These are phyloP conservation scores for Leucoraja ocellata DNA, from an alignment of 2,797 vertebrate genomes.

Conservation along the genomic window DNA sequence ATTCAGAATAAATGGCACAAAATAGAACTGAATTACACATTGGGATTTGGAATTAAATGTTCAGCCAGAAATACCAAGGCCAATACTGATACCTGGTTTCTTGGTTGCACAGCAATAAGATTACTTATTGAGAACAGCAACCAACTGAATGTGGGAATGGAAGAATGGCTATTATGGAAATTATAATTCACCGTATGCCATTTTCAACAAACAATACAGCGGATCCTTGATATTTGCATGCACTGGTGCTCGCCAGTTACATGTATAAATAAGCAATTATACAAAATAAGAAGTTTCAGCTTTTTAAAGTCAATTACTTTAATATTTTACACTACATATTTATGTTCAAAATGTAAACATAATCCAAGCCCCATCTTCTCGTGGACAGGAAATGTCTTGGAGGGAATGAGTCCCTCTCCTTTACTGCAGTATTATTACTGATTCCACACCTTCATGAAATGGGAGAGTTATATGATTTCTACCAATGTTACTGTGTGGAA, in stretches of 20 bases:
- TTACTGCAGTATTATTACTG: background rate
- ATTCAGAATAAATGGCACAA: background rate
- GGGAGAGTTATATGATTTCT: background rate
- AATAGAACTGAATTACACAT: background rate
- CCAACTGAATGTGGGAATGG: background rate
- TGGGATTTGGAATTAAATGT: background rate
- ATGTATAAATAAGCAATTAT: background rate
- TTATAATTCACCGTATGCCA: background rate
- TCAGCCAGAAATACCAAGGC: background rate
- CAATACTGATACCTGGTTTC: background rate
- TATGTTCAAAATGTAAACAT: background rate
- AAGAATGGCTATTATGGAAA: background rate
- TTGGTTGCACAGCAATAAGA: background rate
- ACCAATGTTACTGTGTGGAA: background rate
- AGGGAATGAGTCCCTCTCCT: too few species aligned
- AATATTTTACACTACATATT: background rate
- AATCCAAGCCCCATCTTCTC: background rate
- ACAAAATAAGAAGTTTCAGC: background rate
- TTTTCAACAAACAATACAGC: background rate
- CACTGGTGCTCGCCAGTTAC: background rate
- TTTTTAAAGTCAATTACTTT: background rate
- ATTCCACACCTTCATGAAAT: background rate
- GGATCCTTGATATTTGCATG: background rate
- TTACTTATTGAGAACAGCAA: constrained; percentile 6
- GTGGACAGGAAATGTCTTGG: background rate